Conservation (phyloP, 2,797 vertebrate genomes). For the Adelosebastes latens region DNA sequence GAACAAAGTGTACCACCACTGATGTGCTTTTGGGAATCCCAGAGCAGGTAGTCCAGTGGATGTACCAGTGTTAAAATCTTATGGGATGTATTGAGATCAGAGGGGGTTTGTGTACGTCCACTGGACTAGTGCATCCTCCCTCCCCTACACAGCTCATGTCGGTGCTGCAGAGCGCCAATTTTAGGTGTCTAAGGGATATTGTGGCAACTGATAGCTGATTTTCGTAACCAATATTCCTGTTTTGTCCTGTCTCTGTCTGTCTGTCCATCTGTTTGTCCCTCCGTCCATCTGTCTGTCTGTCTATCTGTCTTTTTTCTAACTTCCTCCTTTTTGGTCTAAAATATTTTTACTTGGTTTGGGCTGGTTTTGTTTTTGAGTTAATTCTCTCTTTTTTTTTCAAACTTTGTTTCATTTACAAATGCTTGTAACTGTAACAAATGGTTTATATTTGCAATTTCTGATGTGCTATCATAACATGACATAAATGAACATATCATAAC, state of each 20-base stretch:
- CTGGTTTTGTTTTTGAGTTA: constrained; percentile 53
- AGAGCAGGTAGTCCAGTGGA: constrained; percentile 49
- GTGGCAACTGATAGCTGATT: constrained; percentile 79
- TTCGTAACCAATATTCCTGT: constrained; percentile 86
- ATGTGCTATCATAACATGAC: constrained; percentile 62
- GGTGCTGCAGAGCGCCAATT: constrained; percentile 45
- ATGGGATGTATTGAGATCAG: not conserved
- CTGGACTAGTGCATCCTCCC: constrained; percentile 35
- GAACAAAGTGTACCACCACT: not conserved
- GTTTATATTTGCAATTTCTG: constrained; percentile 61
- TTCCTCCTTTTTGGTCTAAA: constrained; percentile 64
- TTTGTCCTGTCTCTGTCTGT: constrained; percentile 85
- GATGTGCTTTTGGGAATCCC: constrained; percentile 48
- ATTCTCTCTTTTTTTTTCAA: constrained; percentile 14
- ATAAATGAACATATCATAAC: constrained; percentile 30
- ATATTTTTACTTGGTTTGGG: constrained; percentile 59
- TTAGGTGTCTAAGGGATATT: constrained; percentile 62
- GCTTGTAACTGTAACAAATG: constrained; percentile 71
- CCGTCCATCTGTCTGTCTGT: constrained; percentile 59
- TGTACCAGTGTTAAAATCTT: constrained; percentile 2
- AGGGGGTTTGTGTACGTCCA: constrained; percentile 13
- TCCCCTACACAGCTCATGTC: constrained; percentile 13
- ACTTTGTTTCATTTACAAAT: constrained; percentile 67
- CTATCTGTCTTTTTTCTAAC: constrained; percentile 53
- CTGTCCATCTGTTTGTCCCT: constrained; percentile 66